Conservation (phyloP, 2,888 invertebrate species). For the Pseudococcus longispinus region DNA sequence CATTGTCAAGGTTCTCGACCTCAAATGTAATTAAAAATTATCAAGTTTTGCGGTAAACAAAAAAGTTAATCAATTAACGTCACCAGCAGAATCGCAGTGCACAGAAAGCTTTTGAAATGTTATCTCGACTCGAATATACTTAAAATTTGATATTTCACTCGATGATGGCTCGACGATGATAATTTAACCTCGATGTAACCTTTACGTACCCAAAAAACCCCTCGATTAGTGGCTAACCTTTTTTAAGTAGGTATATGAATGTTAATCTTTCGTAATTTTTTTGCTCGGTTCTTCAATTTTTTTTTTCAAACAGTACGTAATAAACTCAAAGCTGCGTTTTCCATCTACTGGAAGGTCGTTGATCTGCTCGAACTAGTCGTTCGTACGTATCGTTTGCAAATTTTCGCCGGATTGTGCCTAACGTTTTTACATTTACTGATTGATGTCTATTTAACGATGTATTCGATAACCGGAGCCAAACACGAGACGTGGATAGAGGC, state of each 20-base stretch:
- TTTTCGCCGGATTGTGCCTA: conserved; percentile 41
- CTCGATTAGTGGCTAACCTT: background rate
- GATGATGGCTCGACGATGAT: background rate
- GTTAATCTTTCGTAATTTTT: background rate
- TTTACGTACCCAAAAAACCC: background rate
- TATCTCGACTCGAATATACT: background rate
- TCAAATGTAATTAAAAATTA: conserved; percentile 19
- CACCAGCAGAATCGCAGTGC: background rate
- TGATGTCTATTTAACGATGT: conserved; percentile 49
- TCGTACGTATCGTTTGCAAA: conserved; percentile 48
- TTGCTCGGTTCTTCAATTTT: background rate
- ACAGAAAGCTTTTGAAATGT: background rate
- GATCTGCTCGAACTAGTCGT: conserved; percentile 39
- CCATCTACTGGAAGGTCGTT: conserved; percentile 47
- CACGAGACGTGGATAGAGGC: conserved; percentile 45
- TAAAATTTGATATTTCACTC: background rate
- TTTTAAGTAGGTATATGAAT: background rate
- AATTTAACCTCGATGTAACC: background rate
- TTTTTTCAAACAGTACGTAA: background rate
- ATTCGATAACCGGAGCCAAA: conserved; percentile 44
- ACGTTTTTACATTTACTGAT: conserved; percentile 48
- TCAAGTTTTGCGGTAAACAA: background rate
- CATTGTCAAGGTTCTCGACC: conserved; percentile 5
- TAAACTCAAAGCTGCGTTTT: conserved; percentile 28
- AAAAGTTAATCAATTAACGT: conserved; percentile 13